These are phyloP conservation scores for Litoditis marina DNA, from an alignment of 2,888 invertebrate species.

Conservation along the genomic window DNA sequence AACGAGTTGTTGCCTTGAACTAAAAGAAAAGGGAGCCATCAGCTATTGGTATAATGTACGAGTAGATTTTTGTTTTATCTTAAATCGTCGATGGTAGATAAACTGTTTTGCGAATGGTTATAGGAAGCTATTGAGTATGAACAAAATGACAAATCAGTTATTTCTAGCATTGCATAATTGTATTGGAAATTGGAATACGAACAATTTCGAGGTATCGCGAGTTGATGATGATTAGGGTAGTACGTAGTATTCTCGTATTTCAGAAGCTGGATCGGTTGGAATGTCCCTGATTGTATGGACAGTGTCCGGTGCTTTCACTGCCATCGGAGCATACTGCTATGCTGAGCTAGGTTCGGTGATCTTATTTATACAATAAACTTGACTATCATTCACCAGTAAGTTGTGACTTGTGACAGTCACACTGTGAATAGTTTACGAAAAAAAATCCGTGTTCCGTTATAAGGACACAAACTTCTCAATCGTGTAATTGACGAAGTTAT, in stretches of 20 bases:
- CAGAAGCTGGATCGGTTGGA: slow-evolving; percentile 78
- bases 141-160: too few relatives aligned
- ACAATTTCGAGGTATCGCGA: not conserved
- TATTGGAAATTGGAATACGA: not conserved
- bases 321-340: slow-evolving; percentile 96
- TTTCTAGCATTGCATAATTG: too few relatives aligned
- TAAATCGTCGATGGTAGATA: too few relatives aligned
- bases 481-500: not conserved
- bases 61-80: too few relatives aligned
- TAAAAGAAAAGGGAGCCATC: too few relatives aligned
- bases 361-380: too few relatives aligned
- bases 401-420: not conserved
- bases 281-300: slow-evolving; percentile 88
- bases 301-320: slow-evolving; percentile 86
- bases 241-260: slow-evolving; percentile 7
- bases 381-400: too few relatives aligned
- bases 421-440: not conserved
- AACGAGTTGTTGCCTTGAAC: too few relatives aligned
- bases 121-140: too few relatives aligned
- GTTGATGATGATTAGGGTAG: not conserved
- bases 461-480: not conserved
- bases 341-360: slow-evolving; percentile 88
- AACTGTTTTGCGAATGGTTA: too few relatives aligned
- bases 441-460: too few relatives aligned
- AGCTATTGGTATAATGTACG: too few relatives aligned